These are phyloP conservation scores for Squalus acanthias DNA, from an alignment of 2,797 vertebrate species.

Conservation along the genomic window DNA sequence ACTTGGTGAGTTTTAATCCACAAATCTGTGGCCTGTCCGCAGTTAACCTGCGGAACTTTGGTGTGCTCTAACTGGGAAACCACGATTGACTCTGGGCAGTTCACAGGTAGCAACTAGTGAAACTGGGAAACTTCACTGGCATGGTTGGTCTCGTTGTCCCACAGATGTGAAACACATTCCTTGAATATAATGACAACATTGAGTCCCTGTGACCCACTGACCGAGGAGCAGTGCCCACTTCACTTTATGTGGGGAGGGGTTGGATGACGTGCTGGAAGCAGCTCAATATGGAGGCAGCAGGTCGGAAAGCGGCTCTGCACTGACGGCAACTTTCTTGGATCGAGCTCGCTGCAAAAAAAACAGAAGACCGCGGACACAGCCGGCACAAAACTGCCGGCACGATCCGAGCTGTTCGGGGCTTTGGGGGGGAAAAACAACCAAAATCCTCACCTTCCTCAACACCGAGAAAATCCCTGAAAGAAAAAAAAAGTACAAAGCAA, in stretches of 20 bases:
- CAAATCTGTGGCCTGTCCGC: background rate
- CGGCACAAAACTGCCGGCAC: background rate
- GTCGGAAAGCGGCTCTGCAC: background rate
- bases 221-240: background rate
- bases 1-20: background rate
- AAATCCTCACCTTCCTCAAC: background rate
- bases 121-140: background rate
- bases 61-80: background rate
- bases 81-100: background rate
- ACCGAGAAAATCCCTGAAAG: background rate
- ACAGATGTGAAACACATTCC: background rate
- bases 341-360: background rate
- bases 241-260: background rate
- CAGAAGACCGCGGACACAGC: background rate
- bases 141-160: background rate
- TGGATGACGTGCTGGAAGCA: background rate
- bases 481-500: background rate
- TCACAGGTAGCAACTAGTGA: too few species aligned
- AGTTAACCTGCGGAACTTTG: background rate
- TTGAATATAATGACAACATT: background rate
- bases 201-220: background rate
- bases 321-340: background rate
- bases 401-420: background rate
- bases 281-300: background rate
- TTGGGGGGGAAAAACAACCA: background rate